Evolutionary conservation across 1,140 invertebrate species (phyloP), one percentile per base, ranked within the genome.

Genomic region (Heliconius nattereri): DNA sequence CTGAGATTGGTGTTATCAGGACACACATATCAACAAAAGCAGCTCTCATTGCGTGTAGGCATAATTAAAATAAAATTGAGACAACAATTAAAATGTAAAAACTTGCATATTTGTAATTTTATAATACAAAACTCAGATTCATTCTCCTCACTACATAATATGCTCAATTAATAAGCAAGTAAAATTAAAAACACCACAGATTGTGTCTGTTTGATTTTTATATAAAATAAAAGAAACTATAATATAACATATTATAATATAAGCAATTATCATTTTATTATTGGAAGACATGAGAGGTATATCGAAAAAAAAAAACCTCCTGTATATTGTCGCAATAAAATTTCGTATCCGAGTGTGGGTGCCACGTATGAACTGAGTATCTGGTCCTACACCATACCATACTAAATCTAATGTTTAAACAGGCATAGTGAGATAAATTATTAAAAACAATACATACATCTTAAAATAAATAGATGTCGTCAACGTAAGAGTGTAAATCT

Each of bases 131-230:
- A 16, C 11, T 7, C 60, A 66, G 60, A 66, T 66, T 66, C 60
- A 66, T n/a, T 66, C 60, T 66, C 60, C 60, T 66, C 26, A 66
- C 9, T 66, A 26, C 54, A 57, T 23, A 45, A 13, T 45, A 57
- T 57, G 54, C 9, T 29, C 23, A 26, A 29, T 29, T 29, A 66
- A 29, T 16, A 66, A 66, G 26, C 6, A 16, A 66, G 26, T 29
- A 16, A 66, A 29, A 66, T 66, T 29, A 29, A 29, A 66, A 66
- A 66, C 40, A 66, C 29, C 60, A 66, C 60, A 66, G 60, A 66
- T 66, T 66, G 60, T 66, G 60, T 66, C 60, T 66, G 60, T 66
- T 66, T 66, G 60, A 66, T 29, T 29, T 66, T 29, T 66, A 66
- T 29, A 5, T 29, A 16, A 66, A 66, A 26, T 26, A 66, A 35